phyloP scores from a whole-genome alignment of 2,113 vertebrate genomes.

The Andinoacara biseriatus region DNA sequence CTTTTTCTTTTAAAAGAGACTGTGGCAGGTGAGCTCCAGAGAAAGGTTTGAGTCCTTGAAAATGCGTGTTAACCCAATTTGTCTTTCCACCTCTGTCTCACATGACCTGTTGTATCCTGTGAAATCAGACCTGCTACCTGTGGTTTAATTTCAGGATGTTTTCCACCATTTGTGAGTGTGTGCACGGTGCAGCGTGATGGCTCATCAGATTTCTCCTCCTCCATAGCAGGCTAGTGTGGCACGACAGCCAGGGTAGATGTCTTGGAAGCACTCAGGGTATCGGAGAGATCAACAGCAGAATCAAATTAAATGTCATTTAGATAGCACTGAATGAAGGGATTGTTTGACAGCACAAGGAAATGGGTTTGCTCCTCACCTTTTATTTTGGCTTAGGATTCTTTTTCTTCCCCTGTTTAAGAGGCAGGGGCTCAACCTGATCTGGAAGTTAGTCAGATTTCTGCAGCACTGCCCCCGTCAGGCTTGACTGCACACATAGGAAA shows the following conservation, averaged over 20 bases:
- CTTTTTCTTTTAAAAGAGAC: not conserved
- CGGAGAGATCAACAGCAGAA: slow-evolving; percentile 81
- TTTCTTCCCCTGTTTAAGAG: slow-evolving; percentile 77
- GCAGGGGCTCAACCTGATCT: slow-evolving; percentile 76
- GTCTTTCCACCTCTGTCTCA: slow-evolving; percentile 74
- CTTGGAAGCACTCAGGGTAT: slow-evolving; percentile 81
- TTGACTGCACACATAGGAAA: slow-evolving; percentile 77
- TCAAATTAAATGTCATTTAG: slow-evolving; percentile 86
- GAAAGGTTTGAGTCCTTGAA: slow-evolving; percentile 20
- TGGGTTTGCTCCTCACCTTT: slow-evolving; percentile 82
- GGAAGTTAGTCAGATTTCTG: slow-evolving; percentile 77
- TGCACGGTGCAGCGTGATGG: slow-evolving; percentile 68
- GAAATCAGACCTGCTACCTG: slow-evolving; percentile 75
- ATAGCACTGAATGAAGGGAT: slow-evolving; percentile 81
- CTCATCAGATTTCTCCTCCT: slow-evolving; percentile 77
- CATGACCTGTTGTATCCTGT: slow-evolving; percentile 77
- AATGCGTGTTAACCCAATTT: slow-evolving; percentile 70
- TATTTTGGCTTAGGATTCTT: slow-evolving; percentile 80
- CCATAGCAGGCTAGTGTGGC: slow-evolving; percentile 71
- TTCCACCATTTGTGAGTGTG: slow-evolving; percentile 66
- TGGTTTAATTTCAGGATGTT: slow-evolving; percentile 85
- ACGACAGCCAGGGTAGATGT: slow-evolving; percentile 74
- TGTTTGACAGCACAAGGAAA: slow-evolving; percentile 81
- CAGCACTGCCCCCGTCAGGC: slow-evolving; percentile 72
- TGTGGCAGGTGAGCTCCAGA: slow-evolving; percentile 28